Evolutionary conservation across 1,140 invertebrate species (phyloP).

Genomic region (Drosophila tristis): DNA sequence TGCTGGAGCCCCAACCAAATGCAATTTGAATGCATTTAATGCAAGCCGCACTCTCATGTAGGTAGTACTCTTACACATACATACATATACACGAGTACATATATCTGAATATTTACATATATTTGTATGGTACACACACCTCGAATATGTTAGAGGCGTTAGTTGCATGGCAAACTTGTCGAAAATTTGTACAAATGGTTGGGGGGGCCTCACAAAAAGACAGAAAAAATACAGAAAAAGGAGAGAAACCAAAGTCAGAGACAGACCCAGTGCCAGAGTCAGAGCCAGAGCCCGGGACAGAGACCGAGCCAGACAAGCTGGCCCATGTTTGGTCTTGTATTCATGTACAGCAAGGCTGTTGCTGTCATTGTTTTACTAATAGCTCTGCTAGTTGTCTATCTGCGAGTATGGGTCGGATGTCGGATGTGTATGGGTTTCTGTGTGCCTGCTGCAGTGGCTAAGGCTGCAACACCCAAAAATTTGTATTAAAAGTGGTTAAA

Average conservation of each 20-base stretch:
- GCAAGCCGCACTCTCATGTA: conserved; percentile 40
- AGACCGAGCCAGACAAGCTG: conserved; percentile 54
- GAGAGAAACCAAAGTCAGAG: conserved; percentile 44
- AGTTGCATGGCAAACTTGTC: conserved; percentile 44
- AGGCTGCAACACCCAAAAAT: too few relatives aligned
- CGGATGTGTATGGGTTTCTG: conserved; percentile 21
- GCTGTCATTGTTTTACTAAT: conserved; percentile 79
- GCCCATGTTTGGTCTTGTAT: conserved; percentile 63
- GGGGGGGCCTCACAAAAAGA: conserved; percentile 19
- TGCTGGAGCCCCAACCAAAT: conserved; percentile 48
- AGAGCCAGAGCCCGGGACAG: conserved; percentile 8
- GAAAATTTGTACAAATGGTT: conserved; percentile 39
- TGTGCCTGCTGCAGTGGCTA: too few relatives aligned
- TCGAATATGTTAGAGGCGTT: conserved; percentile 50
- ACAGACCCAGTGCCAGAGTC: conserved; percentile 24
- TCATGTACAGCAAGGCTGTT: conserved; percentile 74
- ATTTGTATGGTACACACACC: conserved; percentile 19
- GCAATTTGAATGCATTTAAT: conserved; percentile 65
- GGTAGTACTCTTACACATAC: not conserved
- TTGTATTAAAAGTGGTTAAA: too few relatives aligned
- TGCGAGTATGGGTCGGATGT: not conserved
- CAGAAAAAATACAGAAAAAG: conserved; percentile 18
- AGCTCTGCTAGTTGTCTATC: conserved; percentile 68
- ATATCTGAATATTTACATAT: conserved; percentile 30
- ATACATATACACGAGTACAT: conserved; percentile 1